Percentiles rank a stretch among this genome's conserved stretches.
Evolutionary conservation across 1,140 invertebrate species (phyloP).

Genomic region (Zaprionus lachaisei): DNA sequence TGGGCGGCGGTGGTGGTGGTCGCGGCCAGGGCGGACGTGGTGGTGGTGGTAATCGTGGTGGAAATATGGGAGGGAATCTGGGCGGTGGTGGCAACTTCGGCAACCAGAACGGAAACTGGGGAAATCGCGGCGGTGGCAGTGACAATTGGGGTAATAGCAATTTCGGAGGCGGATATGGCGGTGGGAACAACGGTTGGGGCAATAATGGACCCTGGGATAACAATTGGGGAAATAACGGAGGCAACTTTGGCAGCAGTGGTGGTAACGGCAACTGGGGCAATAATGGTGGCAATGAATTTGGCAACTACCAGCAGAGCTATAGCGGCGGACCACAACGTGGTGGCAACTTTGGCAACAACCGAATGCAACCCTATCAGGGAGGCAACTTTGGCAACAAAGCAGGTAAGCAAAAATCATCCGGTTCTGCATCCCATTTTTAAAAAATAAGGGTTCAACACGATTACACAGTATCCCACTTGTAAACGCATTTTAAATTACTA

Average conservation of each 20-base stretch:
- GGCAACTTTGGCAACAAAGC: constrained; percentile 74
- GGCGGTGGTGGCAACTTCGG: constrained; percentile 79
- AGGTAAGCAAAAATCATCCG: constrained; percentile 84
- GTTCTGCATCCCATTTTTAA: constrained; percentile 74
- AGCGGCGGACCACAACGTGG: constrained; percentile 88
- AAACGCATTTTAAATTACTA: background rate
- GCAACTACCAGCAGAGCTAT: constrained; percentile 90
- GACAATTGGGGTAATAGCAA: constrained; percentile 87
- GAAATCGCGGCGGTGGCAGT: constrained; percentile 88
- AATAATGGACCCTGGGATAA: constrained; percentile 85
- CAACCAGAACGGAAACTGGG: constrained; percentile 87
- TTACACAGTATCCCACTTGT: constrained; percentile 68
- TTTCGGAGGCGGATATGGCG: constrained; percentile 85
- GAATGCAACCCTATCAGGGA: constrained; percentile 86
- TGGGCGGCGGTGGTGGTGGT: constrained; percentile 80
- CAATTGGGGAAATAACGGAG: constrained; percentile 81
- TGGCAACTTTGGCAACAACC: constrained; percentile 85
- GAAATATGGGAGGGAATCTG: constrained; percentile 60
- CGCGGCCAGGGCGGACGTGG: constrained; percentile 61
- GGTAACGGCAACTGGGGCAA: constrained; percentile 72
- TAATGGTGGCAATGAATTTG: constrained; percentile 87
- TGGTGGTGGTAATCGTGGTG: constrained; percentile 61
- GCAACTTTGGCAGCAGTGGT: constrained; percentile 62
- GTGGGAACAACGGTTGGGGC: constrained; percentile 80
- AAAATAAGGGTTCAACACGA: background rate